Evolutionary conservation across 2,113 vertebrate species (phyloP).

Genomic region (Pyrgilauda ruficollis): DNA sequence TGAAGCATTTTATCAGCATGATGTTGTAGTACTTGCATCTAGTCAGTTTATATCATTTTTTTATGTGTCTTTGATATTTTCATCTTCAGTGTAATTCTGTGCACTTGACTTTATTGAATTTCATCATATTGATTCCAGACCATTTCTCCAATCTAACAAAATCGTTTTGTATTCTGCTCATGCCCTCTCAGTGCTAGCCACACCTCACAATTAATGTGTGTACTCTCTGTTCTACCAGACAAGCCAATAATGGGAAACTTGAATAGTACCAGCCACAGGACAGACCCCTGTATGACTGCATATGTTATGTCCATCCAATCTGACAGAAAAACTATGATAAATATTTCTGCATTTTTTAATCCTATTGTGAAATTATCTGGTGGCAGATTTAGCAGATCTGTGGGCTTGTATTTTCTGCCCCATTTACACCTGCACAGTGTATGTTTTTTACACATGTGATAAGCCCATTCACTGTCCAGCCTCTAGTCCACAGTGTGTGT

Average conservation of each 20-base stretch:
- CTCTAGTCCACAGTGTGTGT: not conserved
- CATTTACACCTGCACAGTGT: not conserved
- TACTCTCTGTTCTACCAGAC: not conserved
- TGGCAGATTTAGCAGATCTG: not conserved
- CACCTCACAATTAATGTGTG: not conserved
- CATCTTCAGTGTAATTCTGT: not conserved
- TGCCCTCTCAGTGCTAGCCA: not conserved
- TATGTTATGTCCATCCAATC: not conserved
- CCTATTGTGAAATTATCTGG: not conserved
- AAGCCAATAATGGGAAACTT: conserved; percentile 19
- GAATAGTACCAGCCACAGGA: not conserved
- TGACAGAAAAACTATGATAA: not conserved
- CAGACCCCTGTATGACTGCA: not conserved
- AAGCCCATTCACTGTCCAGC: not conserved
- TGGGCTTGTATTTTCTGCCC: not conserved
- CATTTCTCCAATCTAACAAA: conserved; percentile 2
- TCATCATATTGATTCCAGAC: conserved; percentile 22
- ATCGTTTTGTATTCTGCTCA: not conserved
- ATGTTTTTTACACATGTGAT: not conserved
- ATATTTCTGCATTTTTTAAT: not conserved
- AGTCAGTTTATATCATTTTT: not conserved
- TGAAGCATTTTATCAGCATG: not conserved
- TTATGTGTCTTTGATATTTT: not conserved
- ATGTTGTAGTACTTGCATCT: not conserved
- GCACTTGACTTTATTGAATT: conserved; percentile 16